Percentiles rank a stretch among this genome's conserved stretches.
Evolutionary conservation across 2,113 vertebrate genomes (phyloP).

Genomic region (Progne subis): DNA sequence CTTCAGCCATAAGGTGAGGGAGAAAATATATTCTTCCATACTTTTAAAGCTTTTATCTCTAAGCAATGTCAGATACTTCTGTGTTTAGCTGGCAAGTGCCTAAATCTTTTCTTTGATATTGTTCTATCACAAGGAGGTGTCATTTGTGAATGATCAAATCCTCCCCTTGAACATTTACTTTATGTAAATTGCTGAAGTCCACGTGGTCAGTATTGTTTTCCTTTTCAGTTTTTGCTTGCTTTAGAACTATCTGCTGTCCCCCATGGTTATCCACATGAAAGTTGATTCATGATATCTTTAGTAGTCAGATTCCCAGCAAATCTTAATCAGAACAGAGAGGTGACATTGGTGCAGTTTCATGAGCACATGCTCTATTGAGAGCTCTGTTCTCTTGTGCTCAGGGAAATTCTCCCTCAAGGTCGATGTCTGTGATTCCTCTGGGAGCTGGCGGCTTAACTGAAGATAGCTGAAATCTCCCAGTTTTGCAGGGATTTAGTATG

Average conservation of each 20-base stretch:
- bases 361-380: background rate
- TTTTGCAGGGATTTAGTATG: background rate
- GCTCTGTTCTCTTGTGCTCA: background rate
- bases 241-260: constrained; percentile 41
- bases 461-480: background rate
- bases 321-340: constrained; percentile 63
- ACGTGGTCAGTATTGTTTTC: background rate
- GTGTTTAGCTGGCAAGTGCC: background rate
- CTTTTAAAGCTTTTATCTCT: background rate
- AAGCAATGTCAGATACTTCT: background rate
- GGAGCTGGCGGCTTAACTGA: background rate
- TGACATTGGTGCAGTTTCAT: constrained; percentile 18
- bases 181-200: background rate
- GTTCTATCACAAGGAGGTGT: background rate
- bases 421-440: constrained; percentile 9
- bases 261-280: constrained; percentile 34
- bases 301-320: constrained; percentile 62
- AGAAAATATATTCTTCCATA: background rate
- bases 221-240: constrained; percentile 8
- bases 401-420: constrained; percentile 43
- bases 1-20: background rate
- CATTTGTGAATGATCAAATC: background rate
- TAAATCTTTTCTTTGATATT: background rate
- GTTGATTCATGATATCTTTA: constrained; percentile 70
- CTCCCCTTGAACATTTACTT: background rate